These are phyloP conservation scores for Epinephelus malabaricus DNA, from an alignment of 2,797 vertebrate species.

Conservation along the genomic window DNA sequence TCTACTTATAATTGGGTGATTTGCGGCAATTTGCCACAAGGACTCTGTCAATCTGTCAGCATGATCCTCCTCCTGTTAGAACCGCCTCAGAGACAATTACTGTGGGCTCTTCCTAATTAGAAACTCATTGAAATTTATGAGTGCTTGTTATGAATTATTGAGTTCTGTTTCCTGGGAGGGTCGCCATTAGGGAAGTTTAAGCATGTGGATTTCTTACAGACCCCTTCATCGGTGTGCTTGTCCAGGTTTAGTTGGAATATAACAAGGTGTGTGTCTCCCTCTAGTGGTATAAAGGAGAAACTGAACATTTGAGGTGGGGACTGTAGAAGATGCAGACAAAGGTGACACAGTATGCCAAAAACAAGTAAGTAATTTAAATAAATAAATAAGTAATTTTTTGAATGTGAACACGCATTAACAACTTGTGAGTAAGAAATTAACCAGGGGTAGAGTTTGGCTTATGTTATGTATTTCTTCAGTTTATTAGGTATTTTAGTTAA, in stretches of 20 bases:
- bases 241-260: background rate
- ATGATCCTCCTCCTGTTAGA: slow-evolving; percentile 64
- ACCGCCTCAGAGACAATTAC: slow-evolving; percentile 69
- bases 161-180: slow-evolving; percentile 61
- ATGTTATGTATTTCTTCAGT: no score
- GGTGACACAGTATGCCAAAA: background rate
- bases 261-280: slow-evolving; percentile 65
- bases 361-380: no score
- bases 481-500: no score
- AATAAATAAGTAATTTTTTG: no score
- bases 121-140: slow-evolving; percentile 75
- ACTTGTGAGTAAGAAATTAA: background rate
- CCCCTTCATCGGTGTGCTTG: background rate
- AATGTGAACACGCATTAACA: background rate
- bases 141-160: slow-evolving; percentile 70
- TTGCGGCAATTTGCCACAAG: slow-evolving; percentile 72
- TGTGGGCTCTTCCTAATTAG: slow-evolving; percentile 72
- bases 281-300: slow-evolving; percentile 50
- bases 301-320: background rate
- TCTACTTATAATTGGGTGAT: slow-evolving; percentile 73
- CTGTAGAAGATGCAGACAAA: background rate
- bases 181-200: slow-evolving; percentile 52
- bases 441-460: no score
- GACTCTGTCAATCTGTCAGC: slow-evolving; percentile 68
- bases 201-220: slow-evolving; percentile 36